Evolutionary conservation across 2,113 vertebrate genomes (phyloP).

Genomic region (Ornithorhynchus anatinus): DNA sequence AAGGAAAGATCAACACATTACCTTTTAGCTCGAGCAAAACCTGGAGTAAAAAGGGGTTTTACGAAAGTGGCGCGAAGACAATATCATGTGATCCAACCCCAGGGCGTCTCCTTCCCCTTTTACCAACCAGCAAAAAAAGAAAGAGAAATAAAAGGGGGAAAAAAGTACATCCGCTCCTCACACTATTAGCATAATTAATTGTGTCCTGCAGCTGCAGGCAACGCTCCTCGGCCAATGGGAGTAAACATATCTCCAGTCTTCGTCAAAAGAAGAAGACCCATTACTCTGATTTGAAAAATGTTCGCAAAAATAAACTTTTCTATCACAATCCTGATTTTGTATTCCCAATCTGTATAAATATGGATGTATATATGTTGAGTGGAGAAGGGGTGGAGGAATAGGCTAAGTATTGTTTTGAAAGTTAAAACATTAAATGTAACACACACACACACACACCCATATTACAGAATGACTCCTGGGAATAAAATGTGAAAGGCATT

Average conservation of each 20-base stretch:
- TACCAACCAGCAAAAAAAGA: slow-evolving; percentile 56
- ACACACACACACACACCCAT: background rate
- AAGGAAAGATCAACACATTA: slow-evolving; percentile 65
- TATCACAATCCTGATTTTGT: slow-evolving; percentile 15
- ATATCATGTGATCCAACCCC: slow-evolving; percentile 78
- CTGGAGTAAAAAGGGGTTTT: slow-evolving; percentile 48
- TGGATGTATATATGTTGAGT: background rate
- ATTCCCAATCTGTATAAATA: background rate
- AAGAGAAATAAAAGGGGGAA: slow-evolving; percentile 39
- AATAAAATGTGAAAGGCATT: slow-evolving; percentile 15
- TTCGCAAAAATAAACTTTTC: slow-evolving; percentile 25
- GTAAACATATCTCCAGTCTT: slow-evolving; percentile 36
- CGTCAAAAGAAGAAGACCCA: slow-evolving; percentile 45
- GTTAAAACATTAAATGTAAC: background rate
- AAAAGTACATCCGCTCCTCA: slow-evolving; percentile 70
- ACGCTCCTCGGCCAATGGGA: slow-evolving; percentile 52
- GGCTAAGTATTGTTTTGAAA: slow-evolving; percentile 15
- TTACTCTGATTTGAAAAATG: slow-evolving; percentile 44
- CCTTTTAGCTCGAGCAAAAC: slow-evolving; percentile 69
- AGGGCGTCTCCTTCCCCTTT: slow-evolving; percentile 73
- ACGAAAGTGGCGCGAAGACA: slow-evolving; percentile 91
- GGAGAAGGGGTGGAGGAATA: background rate
- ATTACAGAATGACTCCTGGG: background rate
- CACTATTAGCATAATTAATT: slow-evolving; percentile 79
- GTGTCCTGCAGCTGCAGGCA: slow-evolving; percentile 72